phyloP scores from a whole-genome alignment of 2,888 invertebrate species.

The Cerceris ruficornis region DNA sequence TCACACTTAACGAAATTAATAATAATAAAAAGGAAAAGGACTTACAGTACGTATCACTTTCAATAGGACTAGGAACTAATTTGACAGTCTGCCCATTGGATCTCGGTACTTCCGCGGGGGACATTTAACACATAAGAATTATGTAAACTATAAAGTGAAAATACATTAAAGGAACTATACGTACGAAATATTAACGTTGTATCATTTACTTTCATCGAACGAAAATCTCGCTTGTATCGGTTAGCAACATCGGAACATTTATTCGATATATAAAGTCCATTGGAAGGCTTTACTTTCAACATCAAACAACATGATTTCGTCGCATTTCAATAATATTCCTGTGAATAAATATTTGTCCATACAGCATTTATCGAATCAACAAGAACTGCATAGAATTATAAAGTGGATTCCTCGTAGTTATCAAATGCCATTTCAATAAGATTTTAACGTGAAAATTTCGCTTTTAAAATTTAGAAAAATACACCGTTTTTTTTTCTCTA shows the following conservation, averaged over 20 bases:
- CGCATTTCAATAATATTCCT: conserved; percentile 25
- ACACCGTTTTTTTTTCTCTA: conserved; percentile 69
- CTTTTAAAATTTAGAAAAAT: conserved; percentile 73
- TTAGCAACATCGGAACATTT: conserved; percentile 15
- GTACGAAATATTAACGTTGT: conserved; percentile 21
- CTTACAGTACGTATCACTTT: conserved; percentile 76
- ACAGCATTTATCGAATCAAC: conserved; percentile 47
- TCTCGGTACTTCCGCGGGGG: conserved; percentile 28
- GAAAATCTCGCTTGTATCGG: conserved; percentile 3
- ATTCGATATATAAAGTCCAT: conserved; percentile 40
- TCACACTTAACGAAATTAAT: conserved; percentile 58
- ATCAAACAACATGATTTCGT: conserved; percentile 53
- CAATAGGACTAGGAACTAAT: conserved; percentile 79
- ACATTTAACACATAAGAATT: conserved; percentile 40
- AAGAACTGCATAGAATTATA: conserved; percentile 39
- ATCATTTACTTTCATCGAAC: conserved; percentile 11
- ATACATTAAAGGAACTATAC: conserved; percentile 55
- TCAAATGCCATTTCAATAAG: conserved; percentile 49
- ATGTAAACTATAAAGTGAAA: conserved; percentile 48
- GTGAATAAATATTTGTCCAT: conserved; percentile 61
- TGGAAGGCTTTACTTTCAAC: conserved; percentile 70
- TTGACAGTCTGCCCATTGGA: conserved; percentile 57
- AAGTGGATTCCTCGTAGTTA: conserved; percentile 37
- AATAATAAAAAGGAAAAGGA: conserved; percentile 54
- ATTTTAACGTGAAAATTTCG: conserved; percentile 59